Percentiles rank a stretch among this genome's conserved stretches.
Evolutionary conservation across 2,113 vertebrate genomes (phyloP).

Genomic region (Meles meles): DNA sequence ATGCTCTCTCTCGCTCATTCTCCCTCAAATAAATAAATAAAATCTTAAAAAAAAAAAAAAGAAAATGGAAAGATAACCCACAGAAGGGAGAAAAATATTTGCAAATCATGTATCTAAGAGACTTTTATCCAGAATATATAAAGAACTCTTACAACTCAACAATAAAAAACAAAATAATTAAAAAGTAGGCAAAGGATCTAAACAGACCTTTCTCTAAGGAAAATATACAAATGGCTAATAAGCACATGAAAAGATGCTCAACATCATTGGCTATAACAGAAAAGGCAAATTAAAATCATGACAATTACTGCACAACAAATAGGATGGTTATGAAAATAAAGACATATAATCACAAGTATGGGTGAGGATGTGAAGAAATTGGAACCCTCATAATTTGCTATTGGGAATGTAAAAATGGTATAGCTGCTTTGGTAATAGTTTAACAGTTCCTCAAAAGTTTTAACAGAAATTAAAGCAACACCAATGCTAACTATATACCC

Average conservation of each 20-base stretch:
- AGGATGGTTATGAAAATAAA: not conserved
- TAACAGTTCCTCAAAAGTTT: not conserved
- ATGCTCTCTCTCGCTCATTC: no score
- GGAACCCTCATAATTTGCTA: not conserved
- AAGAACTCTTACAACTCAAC: not conserved
- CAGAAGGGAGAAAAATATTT: not conserved
- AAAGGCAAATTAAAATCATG: constrained; percentile 36
- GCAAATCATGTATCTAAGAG: not conserved
- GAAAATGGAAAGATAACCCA: constrained; percentile 15
- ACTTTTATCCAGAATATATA: not conserved
- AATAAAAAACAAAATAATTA: constrained; percentile 21
- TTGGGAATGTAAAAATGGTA: not conserved
- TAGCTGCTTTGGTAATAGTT: not conserved
- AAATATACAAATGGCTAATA: not conserved
- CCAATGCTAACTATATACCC: not conserved
- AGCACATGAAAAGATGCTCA: not conserved
- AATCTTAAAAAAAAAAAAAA: no score
- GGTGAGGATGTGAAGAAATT: not conserved
- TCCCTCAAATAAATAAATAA: no score
- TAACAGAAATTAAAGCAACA: constrained; percentile 11
- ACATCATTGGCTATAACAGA: not conserved
- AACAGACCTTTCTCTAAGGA: constrained; percentile 11
- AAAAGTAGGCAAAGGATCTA: not conserved
- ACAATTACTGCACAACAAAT: not conserved
- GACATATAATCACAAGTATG: not conserved